Evolutionary conservation across 2,888 invertebrate genomes (phyloP).

Genomic region (Autographa gamma): DNA sequence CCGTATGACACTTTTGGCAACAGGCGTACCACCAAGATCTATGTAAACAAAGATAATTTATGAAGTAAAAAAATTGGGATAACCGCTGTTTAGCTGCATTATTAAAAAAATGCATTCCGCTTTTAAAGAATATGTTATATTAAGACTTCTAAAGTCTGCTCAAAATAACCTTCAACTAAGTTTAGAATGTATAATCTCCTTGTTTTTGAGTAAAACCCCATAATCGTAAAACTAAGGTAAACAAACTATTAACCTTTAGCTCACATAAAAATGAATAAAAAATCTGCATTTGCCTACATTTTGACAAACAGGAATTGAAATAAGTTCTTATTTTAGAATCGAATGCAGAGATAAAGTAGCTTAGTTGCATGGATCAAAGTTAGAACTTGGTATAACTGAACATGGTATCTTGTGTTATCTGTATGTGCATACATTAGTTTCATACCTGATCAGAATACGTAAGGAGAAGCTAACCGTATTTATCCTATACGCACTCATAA

Average conservation of each 20-base stretch:
- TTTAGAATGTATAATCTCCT: not conserved
- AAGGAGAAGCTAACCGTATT: constrained; percentile 18
- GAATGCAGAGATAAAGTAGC: constrained; percentile 1
- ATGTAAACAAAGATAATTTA: constrained; percentile 26
- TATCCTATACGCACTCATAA: constrained; percentile 5
- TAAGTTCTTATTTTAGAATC: not conserved
- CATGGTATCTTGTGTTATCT: not conserved
- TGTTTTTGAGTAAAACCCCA: not conserved
- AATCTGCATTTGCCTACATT: not conserved
- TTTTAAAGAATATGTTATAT: not conserved
- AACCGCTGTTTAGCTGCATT: too few species aligned
- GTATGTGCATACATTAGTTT: constrained; percentile 7
- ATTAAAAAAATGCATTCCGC: not conserved
- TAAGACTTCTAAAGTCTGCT: not conserved
- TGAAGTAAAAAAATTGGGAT: too few species aligned
- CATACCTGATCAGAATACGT: constrained; percentile 16
- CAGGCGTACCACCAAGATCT: constrained; percentile 96
- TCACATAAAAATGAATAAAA: not conserved
- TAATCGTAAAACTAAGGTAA: not conserved
- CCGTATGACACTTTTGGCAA: constrained; percentile 93
- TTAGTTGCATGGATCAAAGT: constrained; percentile 13
- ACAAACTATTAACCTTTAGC: constrained; percentile 4
- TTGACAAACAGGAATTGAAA: not conserved
- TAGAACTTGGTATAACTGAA: constrained; percentile 9
- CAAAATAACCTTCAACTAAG: not conserved